Evolutionary conservation across 2,888 invertebrate genomes (phyloP), one percentile per base, ranked within the genome.

Genomic region (Anthrax anthrax): DNA sequence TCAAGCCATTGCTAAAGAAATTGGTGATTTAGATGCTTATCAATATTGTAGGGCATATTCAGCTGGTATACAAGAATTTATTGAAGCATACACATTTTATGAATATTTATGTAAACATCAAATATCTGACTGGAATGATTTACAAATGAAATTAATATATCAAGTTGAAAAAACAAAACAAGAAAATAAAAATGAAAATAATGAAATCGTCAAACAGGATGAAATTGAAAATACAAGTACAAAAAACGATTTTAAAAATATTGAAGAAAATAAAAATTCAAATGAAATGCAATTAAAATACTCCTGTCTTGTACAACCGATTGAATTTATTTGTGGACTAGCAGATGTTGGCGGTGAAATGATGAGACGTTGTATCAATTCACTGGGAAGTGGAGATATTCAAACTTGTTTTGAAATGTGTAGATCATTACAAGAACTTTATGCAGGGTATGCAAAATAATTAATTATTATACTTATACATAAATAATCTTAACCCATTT

Each of bases 311-410:
- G 58, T 77, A 9, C 67, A 73, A 16, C 71, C 72, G 4, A 60
- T 61, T 17, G 77, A 78, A 53, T 77, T 74, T 42, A 72, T 92
- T 59, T 67, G 92, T 37, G 92, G 92, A 0, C 65, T 92, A 34
- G 83, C 84, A 1, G 92, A 94, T 68, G 71, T 91, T 27, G 89
- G 88, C 0, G 92, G 92, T 0, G 94, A 94, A 64, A 63, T 92
- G 39, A 94, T 94, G 92, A 73, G 92, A 43, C 77, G 81, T 55
- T 87, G 89, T 45, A 86, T 94, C 9, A 87, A 84, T 60, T 81
- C 82, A 55, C 73, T 91, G 47, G 80, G 84, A 0, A 75, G 76
- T 49, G 88, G 88, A 0, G 81, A 88, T 52, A 75, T 79, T 14
- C 74, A 76, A 3, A 78, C 77, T 40, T 87, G 88, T 60, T 78